Conservation (phyloP, 2,888 invertebrate species). For the Rotaria sp. region DNA sequence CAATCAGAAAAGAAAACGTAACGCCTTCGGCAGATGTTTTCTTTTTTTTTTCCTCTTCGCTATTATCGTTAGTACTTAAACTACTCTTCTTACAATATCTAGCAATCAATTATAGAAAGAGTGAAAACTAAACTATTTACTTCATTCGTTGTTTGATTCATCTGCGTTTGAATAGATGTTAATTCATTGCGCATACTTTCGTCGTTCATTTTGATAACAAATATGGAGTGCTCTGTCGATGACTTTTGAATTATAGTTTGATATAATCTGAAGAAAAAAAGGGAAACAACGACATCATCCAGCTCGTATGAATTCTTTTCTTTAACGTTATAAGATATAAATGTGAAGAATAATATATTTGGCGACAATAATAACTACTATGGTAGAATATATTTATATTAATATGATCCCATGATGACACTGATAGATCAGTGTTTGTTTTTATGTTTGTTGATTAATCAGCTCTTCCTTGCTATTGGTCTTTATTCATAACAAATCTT, state of each 20-base stretch:
- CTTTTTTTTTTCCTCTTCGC: background rate
- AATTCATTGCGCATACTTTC: background rate
- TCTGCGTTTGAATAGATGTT: background rate
- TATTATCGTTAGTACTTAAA: background rate
- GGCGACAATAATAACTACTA: background rate
- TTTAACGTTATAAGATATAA: too few relatives aligned
- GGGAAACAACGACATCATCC: background rate
- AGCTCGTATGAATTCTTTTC: too few relatives aligned
- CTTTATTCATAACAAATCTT: background rate
- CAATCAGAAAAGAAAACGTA: background rate
- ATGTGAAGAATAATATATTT: background rate
- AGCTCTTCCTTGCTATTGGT: background rate
- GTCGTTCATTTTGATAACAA: background rate
- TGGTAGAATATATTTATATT: background rate
- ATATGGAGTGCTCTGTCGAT: background rate
- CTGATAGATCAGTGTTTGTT: background rate
- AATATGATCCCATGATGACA: background rate
- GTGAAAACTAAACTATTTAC: background rate
- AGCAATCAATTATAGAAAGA: background rate
- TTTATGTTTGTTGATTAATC: background rate
- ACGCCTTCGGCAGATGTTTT: background rate
- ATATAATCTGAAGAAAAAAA: background rate
- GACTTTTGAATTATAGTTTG: background rate
- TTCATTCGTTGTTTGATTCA: conserved; percentile 4
- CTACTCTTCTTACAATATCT: background rate